Percentiles rank a stretch among this genome's conserved stretches.
Conservation (phyloP, 2,888 invertebrate genomes). For the Perithous albicinctus region DNA sequence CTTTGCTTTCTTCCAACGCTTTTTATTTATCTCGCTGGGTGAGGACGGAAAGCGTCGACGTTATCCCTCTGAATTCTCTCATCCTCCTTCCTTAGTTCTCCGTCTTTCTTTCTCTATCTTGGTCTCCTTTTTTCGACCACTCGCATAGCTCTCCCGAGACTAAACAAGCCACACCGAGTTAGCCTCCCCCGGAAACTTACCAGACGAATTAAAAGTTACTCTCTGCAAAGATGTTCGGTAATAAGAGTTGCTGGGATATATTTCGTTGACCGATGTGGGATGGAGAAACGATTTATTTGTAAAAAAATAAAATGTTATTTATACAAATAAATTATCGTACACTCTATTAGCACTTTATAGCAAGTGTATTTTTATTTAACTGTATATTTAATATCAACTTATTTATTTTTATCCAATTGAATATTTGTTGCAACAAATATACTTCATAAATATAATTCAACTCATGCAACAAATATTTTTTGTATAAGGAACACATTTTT, state of each 20-base stretch:
- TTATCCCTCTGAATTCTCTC: conserved; percentile 32
- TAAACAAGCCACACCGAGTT: conserved; percentile 73
- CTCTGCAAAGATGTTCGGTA: conserved; percentile 3
- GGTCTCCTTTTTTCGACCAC: conserved; percentile 55
- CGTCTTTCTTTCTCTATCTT: conserved; percentile 43
- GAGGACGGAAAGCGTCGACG: conserved; percentile 40
- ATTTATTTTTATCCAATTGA: too few species aligned
- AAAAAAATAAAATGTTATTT: too few species aligned
- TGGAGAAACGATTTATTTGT: too few species aligned
- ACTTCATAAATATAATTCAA: too few species aligned
- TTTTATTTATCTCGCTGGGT: conserved; percentile 73
- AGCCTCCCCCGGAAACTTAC: conserved; percentile 75
- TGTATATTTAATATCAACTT: too few species aligned
- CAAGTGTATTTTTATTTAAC: too few species aligned
- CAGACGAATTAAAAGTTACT: conserved; percentile 80
- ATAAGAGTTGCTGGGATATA: conserved; percentile 20
- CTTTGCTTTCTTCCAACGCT: conserved; percentile 59
- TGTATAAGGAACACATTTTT: too few species aligned
- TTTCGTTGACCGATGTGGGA: neutral
- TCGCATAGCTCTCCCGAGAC: conserved; percentile 69
- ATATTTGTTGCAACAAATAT: too few species aligned
- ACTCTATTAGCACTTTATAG: too few species aligned
- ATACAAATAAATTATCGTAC: too few species aligned
- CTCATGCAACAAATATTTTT: too few species aligned
- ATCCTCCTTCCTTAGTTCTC: conserved; percentile 19